phyloP scores from a whole-genome alignment of 2,888 invertebrate genomes.

The Byasa hedistus region DNA sequence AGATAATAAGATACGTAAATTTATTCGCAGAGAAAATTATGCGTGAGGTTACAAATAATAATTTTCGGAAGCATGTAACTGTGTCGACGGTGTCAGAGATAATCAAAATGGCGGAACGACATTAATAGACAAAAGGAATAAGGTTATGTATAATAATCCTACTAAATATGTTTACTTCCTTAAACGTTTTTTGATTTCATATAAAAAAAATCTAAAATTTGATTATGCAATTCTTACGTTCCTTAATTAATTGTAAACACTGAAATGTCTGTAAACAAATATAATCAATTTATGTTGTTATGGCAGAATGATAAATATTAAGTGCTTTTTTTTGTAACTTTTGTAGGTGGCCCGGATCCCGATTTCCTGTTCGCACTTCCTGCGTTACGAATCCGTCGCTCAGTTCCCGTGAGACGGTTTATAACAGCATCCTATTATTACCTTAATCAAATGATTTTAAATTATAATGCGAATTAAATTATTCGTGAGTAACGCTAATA shows the following conservation, averaged over 20 bases:
- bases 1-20: background rate
- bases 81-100: background rate
- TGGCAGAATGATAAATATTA: background rate
- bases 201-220: too few relatives aligned
- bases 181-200: too few relatives aligned
- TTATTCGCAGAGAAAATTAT: background rate
- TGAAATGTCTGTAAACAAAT: background rate
- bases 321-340: conserved; percentile 4
- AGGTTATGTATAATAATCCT: background rate
- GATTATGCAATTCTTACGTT: background rate
- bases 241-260: background rate
- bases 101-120: background rate
- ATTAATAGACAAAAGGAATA: background rate
- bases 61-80: background rate
- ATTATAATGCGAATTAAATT: background rate
- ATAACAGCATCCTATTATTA: conserved; percentile 16
- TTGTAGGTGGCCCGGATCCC: conserved; percentile 21
- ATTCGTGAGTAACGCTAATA: background rate
- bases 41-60: background rate
- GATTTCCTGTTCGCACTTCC: conserved; percentile 23
- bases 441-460: background rate
- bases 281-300: background rate
- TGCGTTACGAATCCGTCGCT: conserved; percentile 3
- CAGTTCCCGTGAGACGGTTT: conserved; percentile 18
- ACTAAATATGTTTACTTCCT: too few relatives aligned